phyloP scores from a whole-genome alignment of 2,888 invertebrate genomes.

The Tachina grossa region DNA sequence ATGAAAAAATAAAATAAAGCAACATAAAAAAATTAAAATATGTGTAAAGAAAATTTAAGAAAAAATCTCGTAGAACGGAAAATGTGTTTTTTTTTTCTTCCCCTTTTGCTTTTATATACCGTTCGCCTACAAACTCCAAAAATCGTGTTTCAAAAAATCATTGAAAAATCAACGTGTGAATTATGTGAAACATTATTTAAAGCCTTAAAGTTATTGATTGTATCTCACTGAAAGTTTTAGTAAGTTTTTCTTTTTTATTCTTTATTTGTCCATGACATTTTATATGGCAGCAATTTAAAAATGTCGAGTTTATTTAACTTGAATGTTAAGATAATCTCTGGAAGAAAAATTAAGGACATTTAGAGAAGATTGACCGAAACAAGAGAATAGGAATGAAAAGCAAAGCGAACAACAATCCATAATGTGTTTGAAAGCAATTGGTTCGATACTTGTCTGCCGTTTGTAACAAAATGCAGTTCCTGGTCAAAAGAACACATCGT shows the following conservation, averaged over 20 bases:
- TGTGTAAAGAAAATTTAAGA: no score
- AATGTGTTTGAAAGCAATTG: conserved; percentile 55
- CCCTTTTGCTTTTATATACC: no score
- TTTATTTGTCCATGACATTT: conserved; percentile 11
- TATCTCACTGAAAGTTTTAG: background rate
- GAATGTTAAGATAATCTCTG: conserved; percentile 80
- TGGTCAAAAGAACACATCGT: conserved; percentile 19
- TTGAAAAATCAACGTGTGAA: no score
- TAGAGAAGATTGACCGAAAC: conserved; percentile 78
- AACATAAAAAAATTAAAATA: no score
- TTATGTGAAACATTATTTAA: background rate
- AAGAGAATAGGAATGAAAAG: conserved; percentile 43
- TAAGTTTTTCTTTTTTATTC: background rate
- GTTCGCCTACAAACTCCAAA: no score
- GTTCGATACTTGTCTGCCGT: conserved; percentile 8
- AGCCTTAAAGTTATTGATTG: no score
- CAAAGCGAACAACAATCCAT: conserved; percentile 38
- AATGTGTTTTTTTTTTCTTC: no score
- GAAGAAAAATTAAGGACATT: conserved; percentile 76
- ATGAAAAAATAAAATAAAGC: no score
- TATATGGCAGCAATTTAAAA: conserved; percentile 50
- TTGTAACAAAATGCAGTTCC: conserved; percentile 48
- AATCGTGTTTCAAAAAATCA: no score
- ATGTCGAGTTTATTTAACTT: conserved; percentile 74
- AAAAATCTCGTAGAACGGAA: no score